phyloP scores from a whole-genome alignment of 2,888 invertebrate genomes.

The Ephialtes manifestator region DNA sequence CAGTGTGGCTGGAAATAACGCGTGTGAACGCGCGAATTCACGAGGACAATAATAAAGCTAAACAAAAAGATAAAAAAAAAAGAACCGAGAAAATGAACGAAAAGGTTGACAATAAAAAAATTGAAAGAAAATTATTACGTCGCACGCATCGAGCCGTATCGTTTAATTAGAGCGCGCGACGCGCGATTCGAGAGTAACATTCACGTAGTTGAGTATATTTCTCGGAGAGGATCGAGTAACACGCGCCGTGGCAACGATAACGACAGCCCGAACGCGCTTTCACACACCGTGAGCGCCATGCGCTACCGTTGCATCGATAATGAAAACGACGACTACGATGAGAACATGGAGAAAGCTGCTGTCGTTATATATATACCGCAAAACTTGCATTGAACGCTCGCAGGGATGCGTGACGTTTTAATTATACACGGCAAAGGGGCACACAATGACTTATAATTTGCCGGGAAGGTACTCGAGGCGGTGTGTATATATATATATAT shows the following conservation, averaged over 20 bases:
- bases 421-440: conserved; percentile 69
- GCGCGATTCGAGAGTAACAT: conserved; percentile 41
- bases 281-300: not conserved
- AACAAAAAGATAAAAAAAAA: not conserved
- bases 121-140: conserved; percentile 65
- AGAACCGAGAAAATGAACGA: conserved; percentile 12
- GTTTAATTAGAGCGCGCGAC: conserved; percentile 64
- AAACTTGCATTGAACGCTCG: conserved; percentile 66
- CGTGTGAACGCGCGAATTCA: conserved; percentile 30
- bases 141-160: conserved; percentile 64
- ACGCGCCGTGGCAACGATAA: conserved; percentile 53
- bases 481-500: conserved; percentile 23
- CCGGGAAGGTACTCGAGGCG: conserved; percentile 63
- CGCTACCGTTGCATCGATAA: conserved; percentile 58
- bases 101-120: conserved; percentile 25
- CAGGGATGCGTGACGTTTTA: conserved; percentile 70
- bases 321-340: conserved; percentile 65
- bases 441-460: conserved; percentile 68
- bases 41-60: conserved; percentile 19
- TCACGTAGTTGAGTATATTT: not conserved
- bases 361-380: conserved; percentile 39
- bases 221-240: conserved; percentile 29
- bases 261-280: conserved; percentile 47
- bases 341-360: conserved; percentile 27
- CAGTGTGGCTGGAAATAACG: no score